Evolutionary conservation across 92 coral and sea anemone genomes (phyloP).

Genomic region (Umimayanthus chanpuru): DNA sequence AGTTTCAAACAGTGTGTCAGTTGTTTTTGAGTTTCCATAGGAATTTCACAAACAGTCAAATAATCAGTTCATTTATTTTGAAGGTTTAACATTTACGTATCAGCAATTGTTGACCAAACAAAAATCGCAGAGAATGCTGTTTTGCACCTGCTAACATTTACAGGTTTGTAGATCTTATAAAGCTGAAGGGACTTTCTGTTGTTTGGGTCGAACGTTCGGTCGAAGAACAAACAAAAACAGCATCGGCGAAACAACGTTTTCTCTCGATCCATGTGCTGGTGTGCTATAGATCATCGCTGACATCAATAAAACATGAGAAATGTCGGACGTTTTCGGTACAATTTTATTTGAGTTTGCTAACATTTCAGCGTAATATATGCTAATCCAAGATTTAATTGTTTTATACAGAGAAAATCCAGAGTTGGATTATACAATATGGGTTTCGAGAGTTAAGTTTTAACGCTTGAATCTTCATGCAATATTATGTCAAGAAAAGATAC

Average conservation of each 20-base stretch:
- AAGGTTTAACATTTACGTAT: not conserved
- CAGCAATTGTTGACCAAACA: not conserved
- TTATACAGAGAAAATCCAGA: not conserved
- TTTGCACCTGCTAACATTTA: not conserved
- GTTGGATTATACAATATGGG: not conserved
- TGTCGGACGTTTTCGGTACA: conserved; percentile 1
- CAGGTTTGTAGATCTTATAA: not conserved
- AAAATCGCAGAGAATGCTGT: not conserved
- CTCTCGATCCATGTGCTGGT: too few species aligned
- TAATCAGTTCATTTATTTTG: too few species aligned
- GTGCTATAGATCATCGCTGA: not conserved
- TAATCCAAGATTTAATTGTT: not conserved
- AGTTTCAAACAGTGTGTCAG: not conserved
- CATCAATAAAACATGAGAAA: conserved; percentile 10
- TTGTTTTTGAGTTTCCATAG: not conserved
- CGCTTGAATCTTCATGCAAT: not conserved
- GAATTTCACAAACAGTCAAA: not conserved
- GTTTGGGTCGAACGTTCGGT: not conserved
- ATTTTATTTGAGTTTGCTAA: not conserved
- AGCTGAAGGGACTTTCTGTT: not conserved
- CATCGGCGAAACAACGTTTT: not conserved
- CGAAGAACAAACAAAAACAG: not conserved
- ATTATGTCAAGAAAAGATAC: not conserved
- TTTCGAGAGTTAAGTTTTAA: not conserved
- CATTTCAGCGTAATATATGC: not conserved